Conservation (phyloP, 2,113 vertebrate species). For the Platichthys flesus region DNA sequence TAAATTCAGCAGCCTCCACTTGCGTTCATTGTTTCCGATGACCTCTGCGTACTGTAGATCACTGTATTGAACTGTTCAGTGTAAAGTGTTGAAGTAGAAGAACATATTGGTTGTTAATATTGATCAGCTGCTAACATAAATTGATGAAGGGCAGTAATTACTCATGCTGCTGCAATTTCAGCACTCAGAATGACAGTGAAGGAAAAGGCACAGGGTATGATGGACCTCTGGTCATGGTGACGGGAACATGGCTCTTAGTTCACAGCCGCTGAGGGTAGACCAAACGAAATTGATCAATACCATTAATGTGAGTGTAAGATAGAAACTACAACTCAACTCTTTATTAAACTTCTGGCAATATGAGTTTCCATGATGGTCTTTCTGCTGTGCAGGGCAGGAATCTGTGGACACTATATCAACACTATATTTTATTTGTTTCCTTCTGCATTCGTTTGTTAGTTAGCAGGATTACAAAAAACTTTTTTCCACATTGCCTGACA, state of each 20-base stretch:
- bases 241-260: constrained; percentile 10
- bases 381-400: constrained; percentile 3
- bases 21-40: constrained; percentile 38
- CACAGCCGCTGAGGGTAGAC: constrained; percentile 38
- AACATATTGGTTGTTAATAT: constrained; percentile 41
- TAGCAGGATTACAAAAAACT: no score
- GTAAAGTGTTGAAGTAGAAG: constrained; percentile 33
- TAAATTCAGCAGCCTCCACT: constrained; percentile 10
- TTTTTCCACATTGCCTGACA: no score
- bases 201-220: constrained; percentile 34
- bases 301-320: constrained; percentile 28
- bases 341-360: background rate
- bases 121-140: constrained; percentile 59
- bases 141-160: constrained; percentile 61
- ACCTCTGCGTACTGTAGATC: constrained; percentile 47
- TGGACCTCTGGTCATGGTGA: constrained; percentile 47
- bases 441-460: no score
- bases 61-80: constrained; percentile 45
- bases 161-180: constrained; percentile 45
- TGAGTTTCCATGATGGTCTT: background rate
- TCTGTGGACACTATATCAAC: background rate
- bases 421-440: no score
- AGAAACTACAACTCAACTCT: constrained; percentile 8
- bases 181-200: constrained; percentile 50
- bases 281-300: constrained; percentile 46